Base-by-base conservation (phyloP, 2,888 invertebrate genomes). In the Parapristionchus giblindavisi region DNA sequence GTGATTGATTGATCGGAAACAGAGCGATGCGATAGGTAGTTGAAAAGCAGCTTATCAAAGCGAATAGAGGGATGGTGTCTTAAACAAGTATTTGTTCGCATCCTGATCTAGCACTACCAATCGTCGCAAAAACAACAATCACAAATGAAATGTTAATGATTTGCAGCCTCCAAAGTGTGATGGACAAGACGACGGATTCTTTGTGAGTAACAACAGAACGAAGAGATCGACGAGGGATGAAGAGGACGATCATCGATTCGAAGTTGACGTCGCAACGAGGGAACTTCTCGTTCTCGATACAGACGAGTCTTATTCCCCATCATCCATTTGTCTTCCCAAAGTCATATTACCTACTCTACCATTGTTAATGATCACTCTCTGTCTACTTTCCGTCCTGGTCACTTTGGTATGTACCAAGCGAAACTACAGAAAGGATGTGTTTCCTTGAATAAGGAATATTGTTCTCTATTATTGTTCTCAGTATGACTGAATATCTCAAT, bases 211-310 rank as follows among this genome's bases (percentile, higher is more conserved):
- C 51, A 71, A 71, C 56, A 21, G 70, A 40, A 71, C 70, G 40
- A 71, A 40, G n/a, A 71, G 70, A 21, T 54, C 70, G 29, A 56
- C 56, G 6, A 66, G 66, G 27, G 70, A 71, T 14, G 70, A 71
- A 14, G 38, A 54, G 14, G 54, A 27, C 17, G 70, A 70, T n/a
- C 17, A 24, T 1, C 58, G 77, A 29, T 75, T 80, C 43, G 79
- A 84, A 76, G 77, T 87, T 40, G 87, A 87, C 76, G 85, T 86
- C 0, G 82, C 86, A n/a, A 84, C 86, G 0, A 78, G 81, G 14
- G 81, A 84, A 75, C 79, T 86, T 65, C 79, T 87, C 27, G 81
- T 86, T 0, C 75, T 86, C n/a, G 86, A 87, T 68, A 74, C 79
- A 1, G 84, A 86, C 4, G 85, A 85, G 27, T 61, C 38, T 14